A percentile compares a stretch with the other conserved stretches of the same genome.
phyloP scores from a whole-genome alignment of 2,797 vertebrate species.

The Xenops minutus region DNA sequence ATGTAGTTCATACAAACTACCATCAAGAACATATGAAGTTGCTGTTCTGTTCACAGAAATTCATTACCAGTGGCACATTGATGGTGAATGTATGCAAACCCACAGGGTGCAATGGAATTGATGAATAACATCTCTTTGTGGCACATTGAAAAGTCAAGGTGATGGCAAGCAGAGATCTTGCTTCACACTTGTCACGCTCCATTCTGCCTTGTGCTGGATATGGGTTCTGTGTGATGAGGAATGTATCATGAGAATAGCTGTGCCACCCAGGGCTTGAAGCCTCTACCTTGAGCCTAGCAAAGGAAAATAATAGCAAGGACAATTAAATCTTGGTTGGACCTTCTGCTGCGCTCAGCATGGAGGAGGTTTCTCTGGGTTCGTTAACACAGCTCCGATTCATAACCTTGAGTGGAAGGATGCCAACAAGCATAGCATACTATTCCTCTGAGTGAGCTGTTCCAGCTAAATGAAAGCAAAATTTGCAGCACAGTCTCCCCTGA shows the following conservation, averaged over 20 bases:
- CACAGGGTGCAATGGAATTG: background rate
- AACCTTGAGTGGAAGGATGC: slow-evolving; percentile 6
- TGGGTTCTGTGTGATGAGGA: background rate
- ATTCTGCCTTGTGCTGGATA: background rate
- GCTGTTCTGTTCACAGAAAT: slow-evolving; percentile 3
- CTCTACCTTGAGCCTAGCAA: background rate
- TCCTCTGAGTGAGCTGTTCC: background rate
- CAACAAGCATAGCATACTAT: background rate
- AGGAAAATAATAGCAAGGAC: background rate
- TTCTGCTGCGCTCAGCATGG: background rate
- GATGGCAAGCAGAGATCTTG: background rate
- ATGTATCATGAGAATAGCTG: background rate
- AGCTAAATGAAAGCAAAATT: background rate
- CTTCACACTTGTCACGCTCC: background rate
- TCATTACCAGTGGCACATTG: slow-evolving; percentile 35
- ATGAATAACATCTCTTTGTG: background rate
- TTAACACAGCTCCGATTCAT: slow-evolving; percentile 36
- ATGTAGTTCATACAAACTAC: background rate
- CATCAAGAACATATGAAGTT: background rate
- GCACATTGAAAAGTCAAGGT: background rate
- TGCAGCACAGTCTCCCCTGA: background rate
- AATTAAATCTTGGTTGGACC: slow-evolving; percentile 9
- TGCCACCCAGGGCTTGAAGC: background rate
- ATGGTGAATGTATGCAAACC: background rate
- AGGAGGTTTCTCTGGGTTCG: background rate